Evolutionary conservation across 2,797 vertebrate genomes (phyloP).

Genomic region (Sylvilagus floridanus): DNA sequence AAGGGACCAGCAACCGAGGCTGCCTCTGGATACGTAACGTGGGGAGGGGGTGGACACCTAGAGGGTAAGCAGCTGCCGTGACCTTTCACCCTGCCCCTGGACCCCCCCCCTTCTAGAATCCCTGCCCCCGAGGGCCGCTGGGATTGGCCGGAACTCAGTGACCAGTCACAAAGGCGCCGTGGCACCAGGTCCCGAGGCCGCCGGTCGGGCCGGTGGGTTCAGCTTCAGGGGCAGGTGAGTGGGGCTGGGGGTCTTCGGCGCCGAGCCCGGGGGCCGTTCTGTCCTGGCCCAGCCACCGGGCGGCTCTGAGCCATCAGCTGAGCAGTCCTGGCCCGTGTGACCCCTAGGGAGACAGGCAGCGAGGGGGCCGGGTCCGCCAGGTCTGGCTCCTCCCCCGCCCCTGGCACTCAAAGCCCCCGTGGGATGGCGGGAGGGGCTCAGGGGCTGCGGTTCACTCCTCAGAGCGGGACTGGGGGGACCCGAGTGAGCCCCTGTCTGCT

Average conservation of each 20-base stretch:
- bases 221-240: constrained; percentile 78
- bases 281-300: background rate
- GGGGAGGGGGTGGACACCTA: background rate
- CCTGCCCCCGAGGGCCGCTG: background rate
- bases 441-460: too few relatives aligned
- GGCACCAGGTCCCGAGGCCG: background rate
- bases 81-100: background rate
- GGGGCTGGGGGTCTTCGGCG: background rate
- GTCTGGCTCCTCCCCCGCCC: background rate
- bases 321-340: background rate
- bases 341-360: background rate
- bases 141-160: constrained; percentile 64
- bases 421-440: too few relatives aligned
- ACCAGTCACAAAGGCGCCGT: constrained; percentile 70
- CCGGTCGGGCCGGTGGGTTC: constrained; percentile 54
- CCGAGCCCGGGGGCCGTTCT: background rate
- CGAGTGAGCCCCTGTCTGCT: too few relatives aligned
- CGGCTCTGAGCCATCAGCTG: background rate
- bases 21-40: background rate
- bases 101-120: constrained; percentile 12
- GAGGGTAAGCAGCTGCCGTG: too few relatives aligned
- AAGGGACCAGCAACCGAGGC: background rate
- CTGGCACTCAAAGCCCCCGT: too few relatives aligned
- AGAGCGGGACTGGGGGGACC: too few relatives aligned
- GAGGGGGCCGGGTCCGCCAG: background rate